A percentile compares a stretch with the other conserved stretches of the same genome.
Conservation (phyloP, 2,888 invertebrate genomes). For the Hartigia nigra region DNA sequence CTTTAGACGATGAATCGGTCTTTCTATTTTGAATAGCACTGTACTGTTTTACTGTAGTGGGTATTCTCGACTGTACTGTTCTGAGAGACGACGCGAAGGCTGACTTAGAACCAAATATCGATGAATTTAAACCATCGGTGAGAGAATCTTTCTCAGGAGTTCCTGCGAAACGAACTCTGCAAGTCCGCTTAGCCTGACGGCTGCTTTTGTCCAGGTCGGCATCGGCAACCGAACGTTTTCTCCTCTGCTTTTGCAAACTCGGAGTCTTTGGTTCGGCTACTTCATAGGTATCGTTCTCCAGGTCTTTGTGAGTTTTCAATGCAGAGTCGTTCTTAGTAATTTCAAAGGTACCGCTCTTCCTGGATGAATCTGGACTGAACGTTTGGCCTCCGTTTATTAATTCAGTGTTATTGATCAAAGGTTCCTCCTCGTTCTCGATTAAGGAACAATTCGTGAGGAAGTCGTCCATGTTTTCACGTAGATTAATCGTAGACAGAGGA, state of each 20-base stretch:
- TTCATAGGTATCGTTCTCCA: slow-evolving; percentile 44
- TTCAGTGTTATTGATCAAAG: slow-evolving; percentile 25
- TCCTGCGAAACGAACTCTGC: slow-evolving; percentile 45
- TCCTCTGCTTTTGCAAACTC: slow-evolving; percentile 29
- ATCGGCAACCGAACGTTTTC: slow-evolving; percentile 31
- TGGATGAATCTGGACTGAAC: slow-evolving; percentile 2
- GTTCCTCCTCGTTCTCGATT: slow-evolving; percentile 29
- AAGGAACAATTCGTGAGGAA: slow-evolving; percentile 11
- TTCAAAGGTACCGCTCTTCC: slow-evolving; percentile 27
- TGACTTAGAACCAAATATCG: background rate
- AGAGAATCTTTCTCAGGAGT: background rate
- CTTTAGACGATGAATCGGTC: background rate
- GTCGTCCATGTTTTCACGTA: slow-evolving; percentile 9
- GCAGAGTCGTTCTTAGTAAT: background rate
- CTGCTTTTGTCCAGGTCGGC: slow-evolving; percentile 19
- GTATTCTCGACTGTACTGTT: background rate
- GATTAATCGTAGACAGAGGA: slow-evolving; percentile 10
- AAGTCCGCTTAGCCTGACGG: slow-evolving; percentile 29
- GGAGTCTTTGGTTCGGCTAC: slow-evolving; percentile 46
- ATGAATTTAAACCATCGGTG: background rate
- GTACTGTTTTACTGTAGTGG: background rate
- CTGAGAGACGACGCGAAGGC: background rate
- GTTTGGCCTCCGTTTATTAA: slow-evolving; percentile 13
- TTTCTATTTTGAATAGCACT: background rate
- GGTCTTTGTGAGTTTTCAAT: slow-evolving; percentile 1